phyloP scores from a whole-genome alignment of 92 coral and sea anemone genomes.

The Palythoa grandiflora region DNA sequence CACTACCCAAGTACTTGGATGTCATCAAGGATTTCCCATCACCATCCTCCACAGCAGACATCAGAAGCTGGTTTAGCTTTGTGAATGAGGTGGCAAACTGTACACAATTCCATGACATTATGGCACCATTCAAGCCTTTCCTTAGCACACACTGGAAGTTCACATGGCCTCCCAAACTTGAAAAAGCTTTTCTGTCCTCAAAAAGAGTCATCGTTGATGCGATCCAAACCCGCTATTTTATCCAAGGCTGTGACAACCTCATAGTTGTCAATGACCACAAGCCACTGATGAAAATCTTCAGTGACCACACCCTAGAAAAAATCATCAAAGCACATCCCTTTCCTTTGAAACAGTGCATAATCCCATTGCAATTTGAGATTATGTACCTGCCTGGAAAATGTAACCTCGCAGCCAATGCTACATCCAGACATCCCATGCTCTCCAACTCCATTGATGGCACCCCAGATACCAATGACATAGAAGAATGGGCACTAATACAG shows the following conservation, averaged over 20 bases:
- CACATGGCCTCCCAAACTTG: neutral
- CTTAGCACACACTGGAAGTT: neutral
- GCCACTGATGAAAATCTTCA: neutral
- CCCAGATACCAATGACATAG: neutral
- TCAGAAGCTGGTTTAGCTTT: neutral
- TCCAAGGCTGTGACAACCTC: neutral
- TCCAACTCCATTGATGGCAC: neutral
- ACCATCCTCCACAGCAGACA: neutral
- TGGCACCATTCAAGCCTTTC: neutral
- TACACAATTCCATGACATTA: neutral
- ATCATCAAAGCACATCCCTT: neutral
- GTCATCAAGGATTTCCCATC: neutral
- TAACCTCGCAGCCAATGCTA: neutral
- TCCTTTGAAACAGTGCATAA: neutral
- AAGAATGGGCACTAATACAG: neutral
- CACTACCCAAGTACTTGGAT: neutral
- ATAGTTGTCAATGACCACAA: neutral
- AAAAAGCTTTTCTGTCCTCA: neutral
- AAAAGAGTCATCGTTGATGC: neutral
- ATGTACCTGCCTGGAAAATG: neutral
- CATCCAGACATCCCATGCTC: slow-evolving; percentile 1
- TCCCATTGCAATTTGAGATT: neutral
- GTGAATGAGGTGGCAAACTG: neutral
- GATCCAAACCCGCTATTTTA: neutral
- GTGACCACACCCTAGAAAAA: neutral